A percentile compares a stretch with the other conserved stretches of the same genome.
phyloP scores from a whole-genome alignment of 2,797 vertebrate species.

The Liasis olivaceus region DNA sequence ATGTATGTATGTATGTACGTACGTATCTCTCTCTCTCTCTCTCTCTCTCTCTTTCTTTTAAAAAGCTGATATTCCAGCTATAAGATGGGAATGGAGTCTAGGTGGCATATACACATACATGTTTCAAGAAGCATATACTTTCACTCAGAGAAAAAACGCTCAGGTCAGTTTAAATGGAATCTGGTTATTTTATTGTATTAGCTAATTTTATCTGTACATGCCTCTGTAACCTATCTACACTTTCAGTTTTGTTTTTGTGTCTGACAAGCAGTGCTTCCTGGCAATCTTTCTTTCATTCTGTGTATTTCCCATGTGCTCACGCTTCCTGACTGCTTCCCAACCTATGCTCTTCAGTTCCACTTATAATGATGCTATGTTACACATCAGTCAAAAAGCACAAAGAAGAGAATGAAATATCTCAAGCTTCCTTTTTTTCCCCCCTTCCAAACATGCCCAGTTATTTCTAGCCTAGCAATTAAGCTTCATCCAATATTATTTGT shows the following conservation, averaged over 20 bases:
- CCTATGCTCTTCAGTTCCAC: background rate
- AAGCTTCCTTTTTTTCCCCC: background rate
- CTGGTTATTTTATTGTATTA: background rate
- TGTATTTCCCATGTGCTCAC: background rate
- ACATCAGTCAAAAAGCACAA: background rate
- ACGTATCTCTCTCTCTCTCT: too few species aligned
- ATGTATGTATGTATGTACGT: too few species aligned
- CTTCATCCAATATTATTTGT: background rate
- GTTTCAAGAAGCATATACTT: background rate
- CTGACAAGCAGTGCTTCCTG: background rate
- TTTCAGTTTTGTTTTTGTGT: background rate
- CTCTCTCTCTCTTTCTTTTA: too few species aligned
- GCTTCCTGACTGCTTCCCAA: background rate
- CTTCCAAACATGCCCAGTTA: background rate
- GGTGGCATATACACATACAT: background rate
- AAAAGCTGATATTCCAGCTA: background rate
- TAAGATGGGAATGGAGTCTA: background rate
- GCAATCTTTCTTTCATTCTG: background rate
- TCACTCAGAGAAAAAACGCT: background rate
- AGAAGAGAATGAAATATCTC: background rate
- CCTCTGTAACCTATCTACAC: background rate
- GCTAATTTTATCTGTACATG: background rate
- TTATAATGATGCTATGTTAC: background rate
- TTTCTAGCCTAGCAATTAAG: background rate
- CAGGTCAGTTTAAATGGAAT: background rate